Evolutionary conservation across 2,797 vertebrate species (phyloP).

Genomic region (Podarcis siculus): DNA sequence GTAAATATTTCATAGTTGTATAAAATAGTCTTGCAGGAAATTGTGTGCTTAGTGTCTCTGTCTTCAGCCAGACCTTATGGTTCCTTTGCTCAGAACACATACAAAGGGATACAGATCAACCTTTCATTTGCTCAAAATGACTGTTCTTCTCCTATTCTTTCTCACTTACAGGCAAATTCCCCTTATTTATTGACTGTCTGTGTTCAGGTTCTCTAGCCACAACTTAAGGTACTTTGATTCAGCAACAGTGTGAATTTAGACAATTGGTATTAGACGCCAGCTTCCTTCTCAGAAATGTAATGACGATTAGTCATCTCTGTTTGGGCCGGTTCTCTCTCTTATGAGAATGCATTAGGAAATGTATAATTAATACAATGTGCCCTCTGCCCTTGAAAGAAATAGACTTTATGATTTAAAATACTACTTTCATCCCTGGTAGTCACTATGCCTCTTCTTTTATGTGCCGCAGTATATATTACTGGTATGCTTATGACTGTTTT

Average conservation of each 20-base stretch:
- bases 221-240: not conserved
- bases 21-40: not conserved
- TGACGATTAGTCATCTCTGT: not conserved
- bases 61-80: not conserved
- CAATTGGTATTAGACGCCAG: not conserved
- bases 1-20: slow-evolving; percentile 11
- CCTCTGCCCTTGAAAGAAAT: not conserved
- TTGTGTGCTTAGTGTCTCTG: not conserved
- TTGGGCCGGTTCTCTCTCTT: not conserved
- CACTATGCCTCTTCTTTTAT: not conserved
- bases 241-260: not conserved
- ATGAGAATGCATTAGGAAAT: not conserved
- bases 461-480: not conserved
- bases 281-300: too few species aligned
- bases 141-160: not conserved
- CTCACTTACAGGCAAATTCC: not conserved
- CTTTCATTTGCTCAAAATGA: not conserved
- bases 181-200: not conserved
- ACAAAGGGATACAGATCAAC: not conserved
- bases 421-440: not conserved
- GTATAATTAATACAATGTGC: not conserved
- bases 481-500: not conserved
- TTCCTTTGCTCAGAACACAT: not conserved
- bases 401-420: not conserved
- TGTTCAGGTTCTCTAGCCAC: not conserved